These are phyloP conservation scores for Hartigia nigra DNA, from an alignment of 2,888 invertebrate species.

Conservation along the genomic window DNA sequence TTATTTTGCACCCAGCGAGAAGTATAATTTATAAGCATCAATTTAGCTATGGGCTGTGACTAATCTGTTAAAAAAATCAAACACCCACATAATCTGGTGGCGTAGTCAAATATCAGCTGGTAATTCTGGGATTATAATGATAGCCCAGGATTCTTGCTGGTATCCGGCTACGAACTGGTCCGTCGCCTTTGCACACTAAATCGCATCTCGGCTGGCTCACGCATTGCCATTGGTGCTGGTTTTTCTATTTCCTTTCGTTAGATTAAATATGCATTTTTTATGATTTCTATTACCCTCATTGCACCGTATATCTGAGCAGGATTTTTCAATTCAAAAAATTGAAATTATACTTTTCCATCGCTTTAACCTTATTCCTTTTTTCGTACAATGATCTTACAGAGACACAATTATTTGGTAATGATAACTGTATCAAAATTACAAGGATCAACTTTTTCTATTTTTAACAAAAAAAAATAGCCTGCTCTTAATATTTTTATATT, in stretches of 20 bases:
- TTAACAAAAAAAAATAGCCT: no score
- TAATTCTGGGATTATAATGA: conserved; percentile 88
- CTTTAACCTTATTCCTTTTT: neutral
- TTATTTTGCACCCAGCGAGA: neutral
- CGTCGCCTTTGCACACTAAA: conserved; percentile 63
- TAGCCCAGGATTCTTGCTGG: conserved; percentile 88
- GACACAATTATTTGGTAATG: neutral
- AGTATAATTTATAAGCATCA: conserved; percentile 36
- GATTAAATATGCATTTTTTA: conserved; percentile 6
- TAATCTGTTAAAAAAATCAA: conserved; percentile 50
- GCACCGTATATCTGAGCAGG: conserved; percentile 8
- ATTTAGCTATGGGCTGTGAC: conserved; percentile 57
- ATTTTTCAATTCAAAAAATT: neutral
- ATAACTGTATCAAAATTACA: neutral
- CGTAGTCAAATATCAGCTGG: conserved; percentile 96
- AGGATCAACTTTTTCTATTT: neutral
- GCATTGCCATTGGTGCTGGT: conserved; percentile 64
- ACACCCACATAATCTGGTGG: conserved; percentile 50
- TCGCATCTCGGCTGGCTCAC: conserved; percentile 54
- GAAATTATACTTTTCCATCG: neutral
- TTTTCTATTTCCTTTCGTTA: conserved; percentile 33
- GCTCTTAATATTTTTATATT: no score
- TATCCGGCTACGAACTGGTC: conserved; percentile 73
- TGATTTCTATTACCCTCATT: conserved; percentile 1
- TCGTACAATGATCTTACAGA: neutral